Base-by-base conservation (phyloP, 92 coral and sea anemone genomes). In the Epizoanthus scotinus region DNA sequence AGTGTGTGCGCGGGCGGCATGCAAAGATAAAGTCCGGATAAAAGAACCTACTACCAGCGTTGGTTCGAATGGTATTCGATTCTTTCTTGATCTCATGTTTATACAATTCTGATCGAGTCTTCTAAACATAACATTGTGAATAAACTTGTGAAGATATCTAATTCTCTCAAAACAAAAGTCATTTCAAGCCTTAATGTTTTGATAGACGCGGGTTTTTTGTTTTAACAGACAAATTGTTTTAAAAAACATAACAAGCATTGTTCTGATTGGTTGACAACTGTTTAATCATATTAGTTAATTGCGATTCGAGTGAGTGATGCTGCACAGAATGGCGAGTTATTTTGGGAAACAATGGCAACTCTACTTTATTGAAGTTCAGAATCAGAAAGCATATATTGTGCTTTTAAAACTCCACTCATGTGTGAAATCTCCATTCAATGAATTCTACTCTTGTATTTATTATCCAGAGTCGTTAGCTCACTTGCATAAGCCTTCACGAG, bases 321-420 rank as follows among this genome's bases (percentile, higher is more conserved):
- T 27, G 42, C 47, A 19, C 42, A 73, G 64, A 73, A 18, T 29
- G 20, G 64, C 18, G 44, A 55, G 25, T 67, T 75, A 75, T 75
- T 75, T 75, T 75, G 2, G 81, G 81, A 75, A 75, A 75, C 81
- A 75, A 59, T 59, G 81, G 57, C 18, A 38, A 40, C 57, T 58
- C 66, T 57, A 68, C 73, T 68, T 68, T 53, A 68, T 38, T 73
- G 79, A 73, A 73, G n/a, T n/a, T n/a, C n/a, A n/a, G 53, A 73
- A 63, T 36, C 54, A 73, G 64, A 38, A 73, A 21, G 63, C 63
- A 75, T 49, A 59, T 67, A 38, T 44, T 68, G 52, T 36, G 55
- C 15, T 75, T 74, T 28, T 34, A 34, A 34, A 57, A 56, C 31
- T 53, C 38, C 65, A 56, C 62, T 57, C 81, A 60, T 75, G 81